phyloP scores from a whole-genome alignment of 2,797 vertebrate species.

The Aplochiton taeniatus region DNA sequence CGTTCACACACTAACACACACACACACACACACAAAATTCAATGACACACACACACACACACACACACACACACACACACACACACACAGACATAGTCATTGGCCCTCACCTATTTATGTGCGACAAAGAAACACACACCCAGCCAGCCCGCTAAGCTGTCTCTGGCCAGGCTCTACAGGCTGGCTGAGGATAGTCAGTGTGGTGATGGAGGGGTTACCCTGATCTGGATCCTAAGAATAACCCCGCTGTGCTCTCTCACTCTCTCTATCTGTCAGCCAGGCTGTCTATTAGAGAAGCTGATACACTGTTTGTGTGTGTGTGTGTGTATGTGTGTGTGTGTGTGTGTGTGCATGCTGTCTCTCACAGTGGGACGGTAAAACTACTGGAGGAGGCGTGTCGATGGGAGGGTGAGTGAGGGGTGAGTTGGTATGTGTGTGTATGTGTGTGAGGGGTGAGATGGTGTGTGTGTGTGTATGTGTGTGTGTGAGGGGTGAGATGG shows the following conservation, averaged over 20 bases:
- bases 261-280: neutral
- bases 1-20: slow-evolving; percentile 7
- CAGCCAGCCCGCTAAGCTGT: slow-evolving; percentile 1
- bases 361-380: too few relatives aligned
- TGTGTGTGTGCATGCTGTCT: neutral
- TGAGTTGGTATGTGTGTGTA: neutral
- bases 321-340: neutral
- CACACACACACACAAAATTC: slow-evolving; percentile 17
- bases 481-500: slow-evolving; percentile 7
- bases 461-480: neutral
- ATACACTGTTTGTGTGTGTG: neutral
- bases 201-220: too few relatives aligned
- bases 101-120: too few relatives aligned
- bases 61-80: slow-evolving; percentile 31
- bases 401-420: too few relatives aligned
- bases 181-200: too few relatives aligned
- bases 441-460: slow-evolving; percentile 7
- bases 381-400: too few relatives aligned
- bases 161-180: slow-evolving; percentile 31
- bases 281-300: too few relatives aligned
- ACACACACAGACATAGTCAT: neutral
- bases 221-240: slow-evolving; percentile 14
- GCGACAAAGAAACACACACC: neutral
- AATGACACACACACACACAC: slow-evolving; percentile 38
- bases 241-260: neutral